Base-by-base conservation (phyloP, 2,113 vertebrate species). In the Anarrhichthys ocellatus region DNA sequence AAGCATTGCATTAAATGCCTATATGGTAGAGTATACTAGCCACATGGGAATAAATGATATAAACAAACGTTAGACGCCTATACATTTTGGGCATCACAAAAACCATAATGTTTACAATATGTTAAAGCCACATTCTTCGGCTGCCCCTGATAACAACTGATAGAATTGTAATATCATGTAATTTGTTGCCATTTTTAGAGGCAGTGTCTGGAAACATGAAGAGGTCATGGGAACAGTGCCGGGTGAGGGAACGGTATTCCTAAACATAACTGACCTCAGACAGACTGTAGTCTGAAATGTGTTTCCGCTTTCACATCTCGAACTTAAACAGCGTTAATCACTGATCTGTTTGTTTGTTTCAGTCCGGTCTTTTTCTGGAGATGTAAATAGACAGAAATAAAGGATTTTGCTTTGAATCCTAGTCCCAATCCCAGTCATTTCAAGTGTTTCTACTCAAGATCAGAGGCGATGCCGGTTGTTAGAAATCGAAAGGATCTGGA, bases 211-310 rank as follows among this genome's bases (percentile, higher is more conserved):
- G 71, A 75, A 79, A 50, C 65, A 65, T 9, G 68, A 8, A 1
- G 70, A 76, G 81, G 66, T 61, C 87, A 29, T 86, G 78, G 78
- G 84, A 86, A 86, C 67, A 50, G 46, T 9, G 36, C 65, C 2
- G 58, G n/a, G 11, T 29, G 42, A 75, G 22, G 40, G 72, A 67
- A 36, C 59, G 32, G 38, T 17, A 46, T 71, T 81, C 46, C 76
- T 22, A 65, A 73, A 69, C 80, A 80, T 22, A 64, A 29, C 77
- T 64, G 73, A 84, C 81, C 80, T 69, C 54, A 52, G 42, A 75
- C 44, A 20, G n/a, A 48, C 27, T 5, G 8, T 44, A 14, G 38
- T 71, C 48, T 52, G 22, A 40, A 29, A 50, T 22, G 4, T 20
- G 36, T 38, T 70, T 27, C 27, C 40, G 22, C 32, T 10, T 38